phyloP scores from a whole-genome alignment of 1,140 invertebrate genomes.

The Epicauta chinensis region DNA sequence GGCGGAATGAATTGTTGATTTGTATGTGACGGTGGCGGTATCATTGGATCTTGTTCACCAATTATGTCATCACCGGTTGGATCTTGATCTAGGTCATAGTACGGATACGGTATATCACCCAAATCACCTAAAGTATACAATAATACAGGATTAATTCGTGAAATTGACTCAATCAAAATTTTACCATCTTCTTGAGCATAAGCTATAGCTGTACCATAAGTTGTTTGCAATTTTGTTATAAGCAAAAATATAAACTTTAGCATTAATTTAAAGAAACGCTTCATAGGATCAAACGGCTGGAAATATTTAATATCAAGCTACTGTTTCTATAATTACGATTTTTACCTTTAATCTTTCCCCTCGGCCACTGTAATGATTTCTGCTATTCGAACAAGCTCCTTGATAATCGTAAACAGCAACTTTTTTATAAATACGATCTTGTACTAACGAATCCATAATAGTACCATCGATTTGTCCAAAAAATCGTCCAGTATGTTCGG shows the following conservation, averaged over 20 bases:
- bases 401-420: conserved; percentile 84
- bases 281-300: conserved; percentile 25
- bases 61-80: conserved; percentile 34
- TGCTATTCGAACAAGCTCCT: conserved; percentile 59
- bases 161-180: background rate
- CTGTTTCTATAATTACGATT: background rate
- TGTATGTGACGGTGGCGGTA: conserved; percentile 31
- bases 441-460: conserved; percentile 87
- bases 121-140: conserved; percentile 10
- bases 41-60: conserved; percentile 31
- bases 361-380: conserved; percentile 61
- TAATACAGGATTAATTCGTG: background rate
- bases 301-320: conserved; percentile 2
- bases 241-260: conserved; percentile 27
- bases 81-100: conserved; percentile 37
- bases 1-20: conserved; percentile 36
- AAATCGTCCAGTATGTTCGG: conserved; percentile 78
- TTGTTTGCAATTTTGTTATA: conserved; percentile 25
- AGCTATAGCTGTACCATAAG: conserved; percentile 31
- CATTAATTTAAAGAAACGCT: conserved; percentile 26
- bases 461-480: conserved; percentile 93
- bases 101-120: conserved; percentile 38
- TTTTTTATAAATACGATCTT: conserved; percentile 83
- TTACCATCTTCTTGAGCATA: conserved; percentile 39
- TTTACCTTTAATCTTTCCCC: conserved; percentile 36